These are phyloP conservation scores for Dryobates pubescens DNA, from an alignment of 2,797 vertebrate genomes.

Conservation along the genomic window DNA sequence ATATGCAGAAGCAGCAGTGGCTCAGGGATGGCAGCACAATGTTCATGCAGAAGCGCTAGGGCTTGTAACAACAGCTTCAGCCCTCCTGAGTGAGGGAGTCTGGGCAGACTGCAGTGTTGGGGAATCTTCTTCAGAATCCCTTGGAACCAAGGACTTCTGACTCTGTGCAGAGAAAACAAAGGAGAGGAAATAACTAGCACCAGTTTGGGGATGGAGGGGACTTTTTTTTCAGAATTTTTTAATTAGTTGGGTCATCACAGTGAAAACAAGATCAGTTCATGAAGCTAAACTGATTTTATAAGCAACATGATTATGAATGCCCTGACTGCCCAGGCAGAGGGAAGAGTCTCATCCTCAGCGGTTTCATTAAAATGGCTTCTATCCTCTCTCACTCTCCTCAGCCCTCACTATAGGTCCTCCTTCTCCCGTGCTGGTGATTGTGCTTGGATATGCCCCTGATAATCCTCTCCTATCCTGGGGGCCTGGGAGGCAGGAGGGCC, in stretches of 20 bases:
- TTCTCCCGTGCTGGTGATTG: background rate
- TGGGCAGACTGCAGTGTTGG: background rate
- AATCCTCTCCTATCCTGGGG: constrained; percentile 74
- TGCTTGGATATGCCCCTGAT: constrained; percentile 61
- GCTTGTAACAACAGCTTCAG: background rate
- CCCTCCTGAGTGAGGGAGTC: background rate
- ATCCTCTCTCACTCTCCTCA: background rate
- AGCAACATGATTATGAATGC: background rate
- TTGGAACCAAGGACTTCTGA: background rate
- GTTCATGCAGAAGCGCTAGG: background rate
- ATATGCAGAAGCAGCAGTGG: background rate
- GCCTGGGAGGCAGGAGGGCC: constrained; percentile 61
- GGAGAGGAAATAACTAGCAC: background rate
- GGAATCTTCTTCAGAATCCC: background rate
- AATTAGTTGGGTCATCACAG: background rate
- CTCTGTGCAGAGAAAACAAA: background rate
- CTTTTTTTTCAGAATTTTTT: background rate
- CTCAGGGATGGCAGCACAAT: fast-evolving
- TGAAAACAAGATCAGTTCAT: background rate
- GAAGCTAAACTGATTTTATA: background rate
- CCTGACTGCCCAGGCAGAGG: background rate
- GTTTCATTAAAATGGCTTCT: constrained; percentile 2
- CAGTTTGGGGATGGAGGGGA: background rate
- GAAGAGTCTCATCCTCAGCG: background rate
- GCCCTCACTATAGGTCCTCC: background rate